Evolutionary conservation across 2,888 invertebrate genomes (phyloP).

Genomic region (Tigriopus californicus): DNA sequence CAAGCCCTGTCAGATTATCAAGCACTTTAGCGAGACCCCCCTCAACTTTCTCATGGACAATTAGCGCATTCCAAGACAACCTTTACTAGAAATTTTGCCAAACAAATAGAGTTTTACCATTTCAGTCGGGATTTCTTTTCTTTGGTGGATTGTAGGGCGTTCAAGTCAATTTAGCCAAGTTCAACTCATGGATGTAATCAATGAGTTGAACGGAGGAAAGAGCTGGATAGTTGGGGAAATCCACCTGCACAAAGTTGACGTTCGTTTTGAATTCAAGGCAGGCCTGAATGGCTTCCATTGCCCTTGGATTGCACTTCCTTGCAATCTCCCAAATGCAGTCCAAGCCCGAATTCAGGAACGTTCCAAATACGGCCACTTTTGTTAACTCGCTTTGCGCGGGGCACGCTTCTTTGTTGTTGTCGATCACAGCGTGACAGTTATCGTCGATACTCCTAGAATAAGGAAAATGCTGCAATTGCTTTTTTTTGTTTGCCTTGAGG

Average conservation of each 20-base stretch:
- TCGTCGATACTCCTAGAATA: background rate
- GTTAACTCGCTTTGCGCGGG: background rate
- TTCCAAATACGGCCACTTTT: background rate
- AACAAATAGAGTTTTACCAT: too few species aligned
- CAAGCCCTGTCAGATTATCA: background rate
- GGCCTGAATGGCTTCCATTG: background rate
- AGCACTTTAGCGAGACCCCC: background rate
- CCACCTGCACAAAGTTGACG: conserved; percentile 6
- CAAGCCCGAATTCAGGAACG: background rate
- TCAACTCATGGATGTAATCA: background rate
- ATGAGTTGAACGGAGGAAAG: background rate
- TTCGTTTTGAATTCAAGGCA: background rate
- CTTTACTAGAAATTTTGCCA: too few species aligned
- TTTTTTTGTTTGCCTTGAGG: background rate
- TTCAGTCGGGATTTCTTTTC: too few species aligned
- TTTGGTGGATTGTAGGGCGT: background rate
- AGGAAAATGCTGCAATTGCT: background rate
- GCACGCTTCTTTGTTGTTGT: background rate
- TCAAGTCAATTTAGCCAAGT: background rate
- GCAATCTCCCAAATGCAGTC: conserved; percentile 12
- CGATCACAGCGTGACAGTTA: background rate
- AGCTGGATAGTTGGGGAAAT: conserved; percentile 7
- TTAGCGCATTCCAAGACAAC: too few species aligned
- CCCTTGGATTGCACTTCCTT: conserved; percentile 1
- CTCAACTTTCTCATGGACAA: too few species aligned